Evolutionary conservation across 2,797 vertebrate genomes (phyloP).

Genomic region (Brotogeris chrysoptera): DNA sequence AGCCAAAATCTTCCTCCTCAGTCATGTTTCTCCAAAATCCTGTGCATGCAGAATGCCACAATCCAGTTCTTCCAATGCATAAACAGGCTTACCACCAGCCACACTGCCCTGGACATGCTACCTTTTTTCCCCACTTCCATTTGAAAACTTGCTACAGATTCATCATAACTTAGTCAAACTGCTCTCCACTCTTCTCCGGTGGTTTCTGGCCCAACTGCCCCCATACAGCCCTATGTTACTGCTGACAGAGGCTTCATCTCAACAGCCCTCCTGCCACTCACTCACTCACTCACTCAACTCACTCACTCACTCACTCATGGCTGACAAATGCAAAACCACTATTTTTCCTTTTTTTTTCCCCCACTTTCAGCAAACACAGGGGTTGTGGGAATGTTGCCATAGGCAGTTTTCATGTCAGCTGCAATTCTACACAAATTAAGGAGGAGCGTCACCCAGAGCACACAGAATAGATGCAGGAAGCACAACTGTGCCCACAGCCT

Average conservation of each 20-base stretch:
- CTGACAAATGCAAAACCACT: rapidly evolving
- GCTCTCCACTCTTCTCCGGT: not conserved
- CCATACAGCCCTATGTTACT: rapidly evolving
- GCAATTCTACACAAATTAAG: not conserved
- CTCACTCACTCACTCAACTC: not conserved
- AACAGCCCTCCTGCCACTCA: not conserved
- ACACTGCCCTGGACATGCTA: rapidly evolving
- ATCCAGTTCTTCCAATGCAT: rapidly evolving
- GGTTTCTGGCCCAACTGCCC: not conserved
- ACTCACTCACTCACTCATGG: not conserved
- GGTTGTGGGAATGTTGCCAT: not conserved
- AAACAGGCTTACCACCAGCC: not conserved
- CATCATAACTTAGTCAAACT: not conserved
- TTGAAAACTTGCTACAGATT: not conserved
- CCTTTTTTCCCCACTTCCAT: not conserved
- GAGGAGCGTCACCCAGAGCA: not conserved
- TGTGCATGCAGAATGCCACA: not conserved
- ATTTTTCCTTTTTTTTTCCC: not conserved
- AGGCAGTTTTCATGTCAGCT: not conserved
- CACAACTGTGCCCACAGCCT: not conserved
- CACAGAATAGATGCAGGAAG: not conserved
- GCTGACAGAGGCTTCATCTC: not conserved
- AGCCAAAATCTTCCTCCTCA: not conserved
- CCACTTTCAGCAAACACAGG: not conserved
- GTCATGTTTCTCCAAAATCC: not conserved